Percentiles rank a stretch among this genome's conserved stretches.
Conservation (phyloP, 2,113 vertebrate species). For the Passer domesticus region DNA sequence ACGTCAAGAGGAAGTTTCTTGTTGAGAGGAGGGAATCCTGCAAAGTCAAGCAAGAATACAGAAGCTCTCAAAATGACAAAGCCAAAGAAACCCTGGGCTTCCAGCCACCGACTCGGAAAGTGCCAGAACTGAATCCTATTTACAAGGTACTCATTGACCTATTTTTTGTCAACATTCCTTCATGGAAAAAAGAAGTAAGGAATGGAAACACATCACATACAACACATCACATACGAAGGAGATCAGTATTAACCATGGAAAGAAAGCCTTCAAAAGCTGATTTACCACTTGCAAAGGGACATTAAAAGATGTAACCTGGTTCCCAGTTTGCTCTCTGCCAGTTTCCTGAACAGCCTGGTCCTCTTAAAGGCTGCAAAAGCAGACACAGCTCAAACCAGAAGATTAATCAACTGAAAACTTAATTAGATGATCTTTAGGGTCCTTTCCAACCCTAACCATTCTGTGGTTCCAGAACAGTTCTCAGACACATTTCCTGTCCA, state of each 20-base stretch:
- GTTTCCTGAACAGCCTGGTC: background rate
- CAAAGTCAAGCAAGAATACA: background rate
- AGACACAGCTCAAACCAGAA: background rate
- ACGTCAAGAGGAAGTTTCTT: background rate
- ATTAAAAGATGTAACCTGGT: background rate
- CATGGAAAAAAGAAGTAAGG: background rate
- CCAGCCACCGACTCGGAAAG: rapidly evolving
- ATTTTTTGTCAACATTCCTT: background rate
- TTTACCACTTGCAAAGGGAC: background rate
- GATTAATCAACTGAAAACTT: background rate
- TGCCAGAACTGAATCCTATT: background rate
- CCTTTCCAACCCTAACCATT: background rate
- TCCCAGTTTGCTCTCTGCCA: background rate
- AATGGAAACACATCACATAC: background rate
- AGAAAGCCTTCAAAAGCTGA: background rate
- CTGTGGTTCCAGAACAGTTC: background rate
- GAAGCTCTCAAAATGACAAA: background rate
- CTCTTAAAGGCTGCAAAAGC: background rate
- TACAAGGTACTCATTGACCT: background rate
- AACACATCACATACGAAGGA: background rate
- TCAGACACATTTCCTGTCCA: background rate
- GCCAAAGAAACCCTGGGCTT: background rate
- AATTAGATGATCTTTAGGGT: background rate
- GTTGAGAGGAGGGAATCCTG: background rate
- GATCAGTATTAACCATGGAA: background rate